phyloP scores from a whole-genome alignment of 2,797 vertebrate species.

The Pempheris klunzingeri region DNA sequence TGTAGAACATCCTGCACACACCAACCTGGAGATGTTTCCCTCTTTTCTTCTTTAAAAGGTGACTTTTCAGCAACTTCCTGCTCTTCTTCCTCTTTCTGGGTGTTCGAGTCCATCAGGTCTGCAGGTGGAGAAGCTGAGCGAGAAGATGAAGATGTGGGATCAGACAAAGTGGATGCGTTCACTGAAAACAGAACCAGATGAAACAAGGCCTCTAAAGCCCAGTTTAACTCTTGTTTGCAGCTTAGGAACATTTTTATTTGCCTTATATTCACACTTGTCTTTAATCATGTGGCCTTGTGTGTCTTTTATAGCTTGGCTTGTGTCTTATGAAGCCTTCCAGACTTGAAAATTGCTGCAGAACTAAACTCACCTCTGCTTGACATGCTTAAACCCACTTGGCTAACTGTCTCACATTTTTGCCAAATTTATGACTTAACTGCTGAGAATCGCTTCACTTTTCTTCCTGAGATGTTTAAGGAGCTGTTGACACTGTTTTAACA shows the following conservation, averaged over 20 bases:
- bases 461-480: too few relatives aligned
- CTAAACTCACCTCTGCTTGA: not conserved
- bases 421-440: too few relatives aligned
- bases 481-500: too few relatives aligned
- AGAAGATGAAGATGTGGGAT: not conserved
- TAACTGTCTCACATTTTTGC: too few relatives aligned
- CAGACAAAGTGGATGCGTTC: too few relatives aligned
- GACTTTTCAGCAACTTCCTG: not conserved
- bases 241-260: not conserved
- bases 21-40: not conserved
- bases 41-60: not conserved
- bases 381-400: too few relatives aligned
- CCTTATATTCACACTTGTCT: too few relatives aligned
- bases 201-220: not conserved
- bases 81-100: not conserved
- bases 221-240: too few relatives aligned
- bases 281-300: too few relatives aligned
- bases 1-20: too few relatives aligned
- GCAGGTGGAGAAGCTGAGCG: not conserved
- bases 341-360: not conserved
- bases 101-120: not conserved
- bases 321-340: not conserved
- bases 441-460: too few relatives aligned
- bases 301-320: not conserved
- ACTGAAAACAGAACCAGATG: not conserved